Evolutionary conservation across 2,113 vertebrate genomes (phyloP).

Genomic region (Apteryx owenii): DNA sequence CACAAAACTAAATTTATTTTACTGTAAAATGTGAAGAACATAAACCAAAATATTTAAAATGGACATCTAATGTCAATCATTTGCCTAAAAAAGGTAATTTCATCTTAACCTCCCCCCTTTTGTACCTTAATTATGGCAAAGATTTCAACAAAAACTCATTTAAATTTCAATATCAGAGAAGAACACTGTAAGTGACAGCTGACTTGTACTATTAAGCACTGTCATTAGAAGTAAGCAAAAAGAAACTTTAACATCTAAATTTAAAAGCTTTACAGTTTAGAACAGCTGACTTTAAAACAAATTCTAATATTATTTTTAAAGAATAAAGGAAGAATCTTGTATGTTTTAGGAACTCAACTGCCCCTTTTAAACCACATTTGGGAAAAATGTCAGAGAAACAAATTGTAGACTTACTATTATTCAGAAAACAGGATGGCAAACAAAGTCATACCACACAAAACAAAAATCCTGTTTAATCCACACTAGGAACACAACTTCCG

Average conservation of each 20-base stretch:
- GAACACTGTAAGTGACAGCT: neutral
- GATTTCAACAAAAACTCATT: neutral
- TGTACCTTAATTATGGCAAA: neutral
- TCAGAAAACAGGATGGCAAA: neutral
- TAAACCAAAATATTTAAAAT: neutral
- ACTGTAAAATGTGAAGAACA: neutral
- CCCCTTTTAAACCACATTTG: neutral
- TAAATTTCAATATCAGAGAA: neutral
- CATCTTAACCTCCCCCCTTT: neutral
- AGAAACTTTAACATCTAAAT: neutral
- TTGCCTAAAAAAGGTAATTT: neutral
- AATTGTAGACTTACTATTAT: neutral
- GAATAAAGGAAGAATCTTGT: neutral
- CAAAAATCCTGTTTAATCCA: neutral
- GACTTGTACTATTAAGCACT: neutral
- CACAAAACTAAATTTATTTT: neutral
- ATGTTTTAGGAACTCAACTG: neutral
- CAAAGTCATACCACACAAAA: neutral
- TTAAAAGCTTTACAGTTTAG: neutral
- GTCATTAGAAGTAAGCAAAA: neutral
- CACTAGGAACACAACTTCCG: neutral
- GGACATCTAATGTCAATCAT: neutral
- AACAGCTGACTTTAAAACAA: neutral
- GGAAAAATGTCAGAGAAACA: neutral
- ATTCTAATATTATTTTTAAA: neutral